These are phyloP conservation scores for Heliconius charithonia DNA, from an alignment of 2,888 invertebrate genomes.

Conservation along the genomic window DNA sequence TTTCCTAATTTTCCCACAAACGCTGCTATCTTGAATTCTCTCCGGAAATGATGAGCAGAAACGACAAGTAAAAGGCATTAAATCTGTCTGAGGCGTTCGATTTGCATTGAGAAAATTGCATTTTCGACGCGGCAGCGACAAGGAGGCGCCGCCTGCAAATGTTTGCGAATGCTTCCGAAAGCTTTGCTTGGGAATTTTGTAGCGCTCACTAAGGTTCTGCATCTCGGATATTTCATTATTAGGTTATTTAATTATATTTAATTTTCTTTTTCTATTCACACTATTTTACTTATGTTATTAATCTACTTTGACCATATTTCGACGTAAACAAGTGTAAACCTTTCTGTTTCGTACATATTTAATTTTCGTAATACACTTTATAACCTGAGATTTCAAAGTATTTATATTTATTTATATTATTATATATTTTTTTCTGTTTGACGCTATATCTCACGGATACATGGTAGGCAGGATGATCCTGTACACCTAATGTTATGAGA, in stretches of 20 bases:
- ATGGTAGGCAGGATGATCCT: too few relatives aligned
- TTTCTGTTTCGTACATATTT: too few relatives aligned
- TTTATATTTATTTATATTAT: neutral
- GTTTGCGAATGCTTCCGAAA: constrained; percentile 68
- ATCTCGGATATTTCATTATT: constrained; percentile 12
- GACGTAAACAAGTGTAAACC: too few relatives aligned
- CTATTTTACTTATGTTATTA: neutral
- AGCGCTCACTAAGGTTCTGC: constrained; percentile 39
- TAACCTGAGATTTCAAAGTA: too few relatives aligned
- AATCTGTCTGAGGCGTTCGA: constrained; percentile 79
- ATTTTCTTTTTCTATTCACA: neutral
- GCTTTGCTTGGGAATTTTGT: constrained; percentile 64
- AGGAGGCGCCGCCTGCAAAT: constrained; percentile 66
- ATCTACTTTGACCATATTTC: neutral
- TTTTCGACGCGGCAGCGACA: constrained; percentile 73
- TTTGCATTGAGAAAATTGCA: constrained; percentile 82
- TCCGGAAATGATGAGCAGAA: constrained; percentile 75
- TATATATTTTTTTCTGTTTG: neutral
- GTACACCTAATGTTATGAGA: neutral
- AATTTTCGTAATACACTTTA: too few relatives aligned
- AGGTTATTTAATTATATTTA: neutral
- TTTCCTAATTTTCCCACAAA: constrained; percentile 47
- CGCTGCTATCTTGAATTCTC: constrained; percentile 62
- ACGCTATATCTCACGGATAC: neutral
- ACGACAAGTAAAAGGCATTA: constrained; percentile 78